phyloP scores from a whole-genome alignment of 2,797 vertebrate species.

The Avahi laniger region DNA sequence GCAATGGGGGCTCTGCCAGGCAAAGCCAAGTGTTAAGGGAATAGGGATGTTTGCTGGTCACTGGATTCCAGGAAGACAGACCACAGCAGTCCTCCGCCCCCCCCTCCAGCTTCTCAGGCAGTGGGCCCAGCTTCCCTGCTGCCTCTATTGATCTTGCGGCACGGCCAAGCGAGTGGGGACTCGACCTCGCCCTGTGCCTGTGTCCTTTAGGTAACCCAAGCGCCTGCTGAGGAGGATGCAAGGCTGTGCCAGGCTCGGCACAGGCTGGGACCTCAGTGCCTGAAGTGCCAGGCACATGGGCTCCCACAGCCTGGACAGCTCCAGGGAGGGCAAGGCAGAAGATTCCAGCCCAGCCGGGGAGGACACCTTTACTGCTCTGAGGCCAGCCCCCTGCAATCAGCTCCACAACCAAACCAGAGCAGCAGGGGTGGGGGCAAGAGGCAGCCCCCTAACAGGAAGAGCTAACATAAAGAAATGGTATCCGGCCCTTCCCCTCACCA shows the following conservation, averaged over 20 bases:
- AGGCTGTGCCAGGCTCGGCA: not conserved
- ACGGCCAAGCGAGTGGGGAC: not conserved
- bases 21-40: slow-evolving; percentile 6
- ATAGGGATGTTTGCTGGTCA: slow-evolving; percentile 39
- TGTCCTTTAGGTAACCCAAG: slow-evolving; percentile 47
- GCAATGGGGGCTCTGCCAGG: not conserved
- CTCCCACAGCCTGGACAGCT: not conserved
- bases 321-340: not conserved
- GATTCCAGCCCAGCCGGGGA: not conserved
- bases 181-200: not conserved
- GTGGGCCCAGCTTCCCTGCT: not conserved
- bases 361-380: not conserved
- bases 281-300: not conserved
- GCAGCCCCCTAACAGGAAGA: not conserved
- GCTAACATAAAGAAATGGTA: not conserved
- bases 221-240: not conserved
- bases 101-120: not conserved
- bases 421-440: not conserved
- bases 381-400: not conserved
- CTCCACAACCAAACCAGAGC: not conserved
- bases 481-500: not conserved
- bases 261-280: not conserved
- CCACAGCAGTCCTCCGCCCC: not conserved
- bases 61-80: slow-evolving; percentile 58
- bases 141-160: not conserved